These are phyloP conservation scores for Vultur gryphus DNA, from an alignment of 2,797 vertebrate species.

Conservation along the genomic window DNA sequence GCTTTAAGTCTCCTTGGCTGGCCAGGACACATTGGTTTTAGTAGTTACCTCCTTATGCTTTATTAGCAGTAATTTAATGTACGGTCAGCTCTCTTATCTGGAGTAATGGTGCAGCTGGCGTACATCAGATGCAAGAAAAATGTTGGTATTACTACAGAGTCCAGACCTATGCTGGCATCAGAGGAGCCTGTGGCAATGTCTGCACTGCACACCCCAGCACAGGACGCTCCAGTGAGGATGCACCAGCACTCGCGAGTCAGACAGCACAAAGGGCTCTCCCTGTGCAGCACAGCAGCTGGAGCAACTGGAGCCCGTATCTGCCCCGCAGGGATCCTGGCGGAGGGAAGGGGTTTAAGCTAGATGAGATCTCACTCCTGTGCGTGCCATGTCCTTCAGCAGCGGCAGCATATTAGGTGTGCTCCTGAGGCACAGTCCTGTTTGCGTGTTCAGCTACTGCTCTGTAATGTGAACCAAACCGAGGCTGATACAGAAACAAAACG, in stretches of 20 bases:
- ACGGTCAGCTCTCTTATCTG: background rate
- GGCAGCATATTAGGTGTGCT: background rate
- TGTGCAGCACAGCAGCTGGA: background rate
- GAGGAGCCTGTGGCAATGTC: rapidly evolving
- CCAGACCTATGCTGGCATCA: rapidly evolving
- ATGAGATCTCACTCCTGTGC: background rate
- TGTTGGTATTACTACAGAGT: rapidly evolving
- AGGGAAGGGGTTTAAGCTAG: background rate
- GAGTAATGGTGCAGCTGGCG: background rate
- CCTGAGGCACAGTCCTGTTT: background rate
- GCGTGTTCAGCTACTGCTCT: background rate
- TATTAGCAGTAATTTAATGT: background rate
- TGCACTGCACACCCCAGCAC: background rate
- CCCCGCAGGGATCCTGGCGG: background rate
- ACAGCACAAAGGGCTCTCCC: background rate
- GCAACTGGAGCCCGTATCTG: background rate
- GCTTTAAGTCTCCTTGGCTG: background rate
- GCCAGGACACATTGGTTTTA: background rate
- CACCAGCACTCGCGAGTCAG: background rate
- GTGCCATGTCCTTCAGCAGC: rapidly evolving
- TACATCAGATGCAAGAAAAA: background rate
- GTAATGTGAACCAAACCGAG: rapidly evolving
- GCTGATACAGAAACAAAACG: rapidly evolving
- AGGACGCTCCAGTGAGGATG: background rate
- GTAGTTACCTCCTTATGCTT: background rate